Base-by-base conservation (phyloP, 1,140 invertebrate species). In the Bombus terrestris region DNA sequence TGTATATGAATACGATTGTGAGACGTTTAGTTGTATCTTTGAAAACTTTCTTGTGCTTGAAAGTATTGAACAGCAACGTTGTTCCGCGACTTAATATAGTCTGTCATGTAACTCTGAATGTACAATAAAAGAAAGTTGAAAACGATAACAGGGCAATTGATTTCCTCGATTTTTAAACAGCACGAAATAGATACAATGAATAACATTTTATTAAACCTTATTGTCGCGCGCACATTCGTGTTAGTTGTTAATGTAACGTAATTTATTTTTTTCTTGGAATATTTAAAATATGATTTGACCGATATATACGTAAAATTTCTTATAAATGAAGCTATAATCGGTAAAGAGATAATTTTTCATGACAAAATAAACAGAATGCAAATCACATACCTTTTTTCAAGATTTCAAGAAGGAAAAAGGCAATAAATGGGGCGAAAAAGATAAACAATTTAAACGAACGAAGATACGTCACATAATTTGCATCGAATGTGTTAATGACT, bases 21-120 rank as follows among this genome's bases (percentile, higher is more conserved):
- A 53, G 41, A 12, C 18, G 8, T 82, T 82, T 74, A 43, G 28
- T 82, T 82, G 25, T 64, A 64, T 47, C 53, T 25, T 39, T 81
- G 43, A 43, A 73, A 74, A 64, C 53, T 47, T 82, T 64, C 47
- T 53, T 75, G 32, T 32, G 81, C 81, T 76, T 83, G 62, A 39
- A 83, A 59, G 18, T 77, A 68, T 82, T 9, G 39, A 83, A 68
- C 43, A 77, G 39, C 76, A 68, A 68, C 35, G 62, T 83, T 64
- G 41, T 77, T 83, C 53, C 57, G 28, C 74, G 35, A 83, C 68
- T 66, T 83, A 83, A 68, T 43, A 83, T 83, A 83, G 62, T 10
- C 25, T 83, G 59, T 83, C 59, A 83, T 83, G 81, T 83, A 83
- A 83, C 64, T 83, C 81, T 83, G 62, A 83, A 43, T 83, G 81